Evolutionary conservation across 2,888 invertebrate genomes (phyloP).

Genomic region (Eumerus sabulonum): DNA sequence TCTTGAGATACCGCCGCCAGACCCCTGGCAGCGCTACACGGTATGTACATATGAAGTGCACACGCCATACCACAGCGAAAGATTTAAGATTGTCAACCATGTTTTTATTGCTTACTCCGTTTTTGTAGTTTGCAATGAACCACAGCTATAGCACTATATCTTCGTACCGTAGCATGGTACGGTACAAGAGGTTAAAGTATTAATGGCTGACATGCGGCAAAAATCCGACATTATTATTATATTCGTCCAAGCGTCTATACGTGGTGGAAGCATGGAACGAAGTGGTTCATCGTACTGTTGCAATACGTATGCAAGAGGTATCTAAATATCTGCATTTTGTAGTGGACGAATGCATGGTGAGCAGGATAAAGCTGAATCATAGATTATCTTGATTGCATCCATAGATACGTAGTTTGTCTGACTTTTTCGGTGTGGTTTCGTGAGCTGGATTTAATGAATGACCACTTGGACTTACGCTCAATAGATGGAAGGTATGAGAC

Average conservation of each 20-base stretch:
- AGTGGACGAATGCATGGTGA: conserved; percentile 43
- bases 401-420: conserved; percentile 48
- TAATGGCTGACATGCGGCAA: conserved; percentile 68
- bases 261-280: conserved; percentile 14
- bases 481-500: neutral
- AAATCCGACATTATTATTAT: conserved; percentile 67
- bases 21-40: neutral
- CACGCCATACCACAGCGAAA: conserved; percentile 52
- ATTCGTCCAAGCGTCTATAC: conserved; percentile 34
- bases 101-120: conserved; percentile 68
- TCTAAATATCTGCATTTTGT: conserved; percentile 63
- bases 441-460: conserved; percentile 60
- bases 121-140: conserved; percentile 62
- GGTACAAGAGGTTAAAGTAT: conserved; percentile 69
- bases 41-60: conserved; percentile 11
- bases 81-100: conserved; percentile 69
- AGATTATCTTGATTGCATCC: conserved; percentile 66
- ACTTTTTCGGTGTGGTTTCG: conserved; percentile 44
- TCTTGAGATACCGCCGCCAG: neutral
- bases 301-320: conserved; percentile 56
- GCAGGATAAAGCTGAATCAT: conserved; percentile 56
- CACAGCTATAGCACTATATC: conserved; percentile 33
- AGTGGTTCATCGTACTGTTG: conserved; percentile 54
- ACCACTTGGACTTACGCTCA: conserved; percentile 51
- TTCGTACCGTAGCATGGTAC: conserved; percentile 29